Percentiles rank a stretch among this genome's conserved stretches.
phyloP scores from a whole-genome alignment of 1,140 invertebrate species.

The Daktulosphaira vitifoliae region DNA sequence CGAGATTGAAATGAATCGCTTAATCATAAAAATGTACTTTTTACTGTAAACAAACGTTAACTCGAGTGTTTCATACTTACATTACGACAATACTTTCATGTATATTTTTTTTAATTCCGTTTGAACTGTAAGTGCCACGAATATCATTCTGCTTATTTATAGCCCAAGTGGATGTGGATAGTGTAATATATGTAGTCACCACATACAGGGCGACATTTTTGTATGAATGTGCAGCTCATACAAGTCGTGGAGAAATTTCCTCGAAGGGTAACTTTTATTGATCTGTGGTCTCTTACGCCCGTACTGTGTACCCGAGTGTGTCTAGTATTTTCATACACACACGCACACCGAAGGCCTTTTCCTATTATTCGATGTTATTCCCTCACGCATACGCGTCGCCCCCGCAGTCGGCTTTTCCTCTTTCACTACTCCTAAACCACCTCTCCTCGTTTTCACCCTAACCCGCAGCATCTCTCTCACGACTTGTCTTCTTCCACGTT shows the following conservation, averaged over 20 bases:
- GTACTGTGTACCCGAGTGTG: constrained; percentile 16
- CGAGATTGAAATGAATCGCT: too few species aligned
- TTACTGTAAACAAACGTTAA: too few species aligned
- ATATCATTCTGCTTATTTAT: too few species aligned
- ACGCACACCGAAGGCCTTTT: neutral
- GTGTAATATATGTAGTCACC: too few species aligned
- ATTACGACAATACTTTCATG: too few species aligned
- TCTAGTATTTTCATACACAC: constrained; percentile 23
- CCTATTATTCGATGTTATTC: constrained; percentile 7
- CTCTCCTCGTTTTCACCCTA: neutral
- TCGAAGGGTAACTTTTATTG: constrained; percentile 33
- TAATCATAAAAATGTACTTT: too few species aligned
- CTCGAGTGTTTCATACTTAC: too few species aligned
- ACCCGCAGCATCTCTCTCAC: neutral
- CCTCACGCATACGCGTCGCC: neutral
- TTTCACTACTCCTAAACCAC: neutral
- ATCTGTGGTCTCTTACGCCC: constrained; percentile 12
- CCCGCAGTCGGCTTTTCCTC: neutral
- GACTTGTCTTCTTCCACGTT: constrained; percentile 15
- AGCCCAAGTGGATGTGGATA: too few species aligned
- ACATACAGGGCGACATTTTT: too few species aligned
- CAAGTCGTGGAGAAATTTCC: constrained; percentile 28
- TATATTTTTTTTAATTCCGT: too few species aligned
- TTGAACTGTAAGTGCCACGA: too few species aligned
- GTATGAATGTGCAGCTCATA: too few species aligned